phyloP scores from a whole-genome alignment of 2,113 vertebrate species.

The Oreochromis aureus region DNA sequence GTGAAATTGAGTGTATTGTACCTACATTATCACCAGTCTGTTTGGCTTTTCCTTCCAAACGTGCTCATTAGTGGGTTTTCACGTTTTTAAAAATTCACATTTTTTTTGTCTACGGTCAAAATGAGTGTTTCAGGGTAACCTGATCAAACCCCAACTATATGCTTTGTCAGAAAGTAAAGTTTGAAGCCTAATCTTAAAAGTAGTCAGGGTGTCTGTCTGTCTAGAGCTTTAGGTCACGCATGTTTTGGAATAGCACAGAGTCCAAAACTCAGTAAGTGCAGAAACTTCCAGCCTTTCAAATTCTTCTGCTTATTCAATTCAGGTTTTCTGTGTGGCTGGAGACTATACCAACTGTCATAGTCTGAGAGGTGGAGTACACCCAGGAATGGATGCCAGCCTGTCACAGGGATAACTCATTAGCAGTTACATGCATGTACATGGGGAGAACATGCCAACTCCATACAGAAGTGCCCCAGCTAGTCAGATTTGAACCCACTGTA shows the following conservation, averaged over 20 bases:
- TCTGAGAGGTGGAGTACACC: background rate
- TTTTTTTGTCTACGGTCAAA: background rate
- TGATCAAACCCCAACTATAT: background rate
- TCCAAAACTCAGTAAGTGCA: background rate
- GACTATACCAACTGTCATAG: background rate
- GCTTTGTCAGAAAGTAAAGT: background rate
- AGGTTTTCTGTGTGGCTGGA: background rate
- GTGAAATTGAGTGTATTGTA: background rate
- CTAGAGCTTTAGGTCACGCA: accelerated
- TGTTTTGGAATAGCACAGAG: background rate
- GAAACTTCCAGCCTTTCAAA: background rate
- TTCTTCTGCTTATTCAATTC: background rate
- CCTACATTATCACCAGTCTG: background rate
- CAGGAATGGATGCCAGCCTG: background rate
- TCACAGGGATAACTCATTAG: background rate
- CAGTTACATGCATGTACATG: background rate
- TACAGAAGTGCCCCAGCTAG: background rate
- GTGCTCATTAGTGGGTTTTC: background rate
- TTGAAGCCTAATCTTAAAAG: background rate
- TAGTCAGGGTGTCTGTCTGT: background rate
- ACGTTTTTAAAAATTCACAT: background rate
- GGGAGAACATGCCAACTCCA: background rate
- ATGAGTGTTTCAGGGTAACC: background rate
- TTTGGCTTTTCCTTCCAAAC: background rate
- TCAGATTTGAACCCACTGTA: background rate